These are phyloP conservation scores for Lycopodina hypogea DNA, from an alignment of 37 sponge, comb jelly and placozoan genomes.

Conservation along the genomic window DNA sequence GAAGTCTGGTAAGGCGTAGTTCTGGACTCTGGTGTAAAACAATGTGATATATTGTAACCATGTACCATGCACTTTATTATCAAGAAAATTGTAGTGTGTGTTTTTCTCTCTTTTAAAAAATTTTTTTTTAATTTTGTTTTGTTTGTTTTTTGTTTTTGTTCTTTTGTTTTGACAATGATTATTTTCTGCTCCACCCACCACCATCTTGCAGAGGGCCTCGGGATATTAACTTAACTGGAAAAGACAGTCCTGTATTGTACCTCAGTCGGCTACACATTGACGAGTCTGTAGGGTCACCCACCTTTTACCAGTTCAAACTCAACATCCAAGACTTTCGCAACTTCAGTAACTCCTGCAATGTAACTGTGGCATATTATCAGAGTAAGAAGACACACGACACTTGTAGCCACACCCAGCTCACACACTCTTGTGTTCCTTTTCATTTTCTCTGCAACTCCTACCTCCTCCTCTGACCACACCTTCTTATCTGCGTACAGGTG, in stretches of 20 bases:
- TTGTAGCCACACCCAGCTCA: too few relatives aligned
- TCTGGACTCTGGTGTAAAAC: too few relatives aligned
- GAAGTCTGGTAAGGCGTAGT: too few relatives aligned
- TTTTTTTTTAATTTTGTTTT: too few relatives aligned
- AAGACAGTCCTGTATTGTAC: constrained; percentile 1
- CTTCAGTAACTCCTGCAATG: constrained; percentile 26
- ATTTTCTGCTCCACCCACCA: too few relatives aligned
- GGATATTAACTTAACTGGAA: constrained; percentile 29
- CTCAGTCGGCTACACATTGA: constrained; percentile 55
- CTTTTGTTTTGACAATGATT: too few relatives aligned
- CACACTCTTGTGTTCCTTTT: background rate
- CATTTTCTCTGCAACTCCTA: background rate
- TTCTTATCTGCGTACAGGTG: background rate
- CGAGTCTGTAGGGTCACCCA: constrained; percentile 41
- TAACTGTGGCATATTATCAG: constrained; percentile 29
- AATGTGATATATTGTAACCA: too few relatives aligned
- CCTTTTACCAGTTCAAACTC: constrained; percentile 61
- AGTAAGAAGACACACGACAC: background rate
- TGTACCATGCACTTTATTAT: too few relatives aligned
- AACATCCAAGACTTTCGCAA: constrained; percentile 51
- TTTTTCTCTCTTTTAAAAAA: too few relatives aligned
- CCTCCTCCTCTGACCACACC: background rate
- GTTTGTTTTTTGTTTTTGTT: too few relatives aligned
- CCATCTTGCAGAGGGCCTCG: constrained; percentile 54
- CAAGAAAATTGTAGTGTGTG: too few relatives aligned